Conservation (phyloP, 2,888 invertebrate genomes). For the Labia minor region DNA sequence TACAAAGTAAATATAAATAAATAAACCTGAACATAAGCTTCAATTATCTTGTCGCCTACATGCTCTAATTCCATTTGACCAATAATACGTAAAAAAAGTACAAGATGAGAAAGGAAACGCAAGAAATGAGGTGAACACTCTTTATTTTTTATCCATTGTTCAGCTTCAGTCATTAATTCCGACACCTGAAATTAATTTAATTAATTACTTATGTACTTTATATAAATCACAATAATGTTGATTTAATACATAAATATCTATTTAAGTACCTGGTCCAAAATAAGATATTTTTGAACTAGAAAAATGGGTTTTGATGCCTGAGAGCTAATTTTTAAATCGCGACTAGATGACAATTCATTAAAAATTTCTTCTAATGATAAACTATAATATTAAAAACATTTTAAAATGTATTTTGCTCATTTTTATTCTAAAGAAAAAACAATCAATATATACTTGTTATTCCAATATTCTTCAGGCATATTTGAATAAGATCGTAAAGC, state of each 20-base stretch:
- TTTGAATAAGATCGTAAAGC: slow-evolving; percentile 43
- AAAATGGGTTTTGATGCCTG: slow-evolving; percentile 58
- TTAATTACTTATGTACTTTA: no score
- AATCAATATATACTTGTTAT: slow-evolving; percentile 37
- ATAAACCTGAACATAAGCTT: slow-evolving; percentile 48
- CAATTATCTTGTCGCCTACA: slow-evolving; percentile 61
- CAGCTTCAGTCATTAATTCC: slow-evolving; percentile 58
- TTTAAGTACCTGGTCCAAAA: slow-evolving; percentile 57
- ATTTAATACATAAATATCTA: no score
- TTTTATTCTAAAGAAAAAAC: slow-evolving; percentile 48
- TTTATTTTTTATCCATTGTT: slow-evolving; percentile 44
- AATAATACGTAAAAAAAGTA: slow-evolving; percentile 69
- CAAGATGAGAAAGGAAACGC: slow-evolving; percentile 74
- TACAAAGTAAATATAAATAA: no score
- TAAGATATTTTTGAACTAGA: slow-evolving; percentile 71
- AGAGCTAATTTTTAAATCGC: slow-evolving; percentile 42
- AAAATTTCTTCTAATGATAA: slow-evolving; percentile 58
- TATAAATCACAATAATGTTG: no score
- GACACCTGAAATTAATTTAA: no score
- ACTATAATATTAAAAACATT: slow-evolving; percentile 36
- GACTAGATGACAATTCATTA: slow-evolving; percentile 50
- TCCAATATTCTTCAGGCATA: slow-evolving; percentile 59
- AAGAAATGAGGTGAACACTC: slow-evolving; percentile 41
- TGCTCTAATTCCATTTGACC: slow-evolving; percentile 60
- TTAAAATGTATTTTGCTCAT: slow-evolving; percentile 30